Evolutionary conservation across 1,140 invertebrate genomes (phyloP), one percentile per base, ranked within the genome.

Genomic region (Panonychus citri): DNA sequence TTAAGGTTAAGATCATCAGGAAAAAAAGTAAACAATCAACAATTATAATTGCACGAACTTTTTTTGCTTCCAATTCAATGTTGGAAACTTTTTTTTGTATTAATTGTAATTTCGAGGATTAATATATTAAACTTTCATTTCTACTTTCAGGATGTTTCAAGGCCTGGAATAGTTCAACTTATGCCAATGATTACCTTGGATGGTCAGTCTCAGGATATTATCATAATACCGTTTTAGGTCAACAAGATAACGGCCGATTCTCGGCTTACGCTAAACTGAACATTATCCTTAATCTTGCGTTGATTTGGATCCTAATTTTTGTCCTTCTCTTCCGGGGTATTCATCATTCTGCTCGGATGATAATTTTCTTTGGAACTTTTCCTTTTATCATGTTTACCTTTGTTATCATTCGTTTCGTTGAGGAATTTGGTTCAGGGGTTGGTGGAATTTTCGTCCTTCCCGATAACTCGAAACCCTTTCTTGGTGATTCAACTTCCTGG

Each of bases 301-400:
- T 89, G 3, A 79, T 89, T 17, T 91, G 87, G 87, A 81, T 85
- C 74, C 80, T 85, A 37, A 78, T 88, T 13, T 89, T 88, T 64
- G 76, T 90, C 12, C 80, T 80, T n/a, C 73, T 90, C 3, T 85
- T 83, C 66, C 48, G 58, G n/a, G 59, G 60, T 13, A 21, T 62
- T 28, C 60, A 63, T 34, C 55, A 59, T 37, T 60, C 59, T 42
- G 62, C 62, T n/a, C 28, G 59, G 56, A 56, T 63, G 39, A 54
- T 64, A 3, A 58, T 62, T 57, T 46, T 59, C 3, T 58, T 63
- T 49, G 62, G 56, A 34, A 46, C 60, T 46, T 42, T 64, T 10
- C 62, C 63, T 5, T 37, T 63, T 34, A 49, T 61, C n/a, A 24
- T 60, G 3, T 57, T 62, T 53, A 34, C 56, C 28, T 52, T 64